These are phyloP conservation scores for Aspiorhynchus laticeps DNA, from an alignment of 2,113 vertebrate species.

Conservation along the genomic window DNA sequence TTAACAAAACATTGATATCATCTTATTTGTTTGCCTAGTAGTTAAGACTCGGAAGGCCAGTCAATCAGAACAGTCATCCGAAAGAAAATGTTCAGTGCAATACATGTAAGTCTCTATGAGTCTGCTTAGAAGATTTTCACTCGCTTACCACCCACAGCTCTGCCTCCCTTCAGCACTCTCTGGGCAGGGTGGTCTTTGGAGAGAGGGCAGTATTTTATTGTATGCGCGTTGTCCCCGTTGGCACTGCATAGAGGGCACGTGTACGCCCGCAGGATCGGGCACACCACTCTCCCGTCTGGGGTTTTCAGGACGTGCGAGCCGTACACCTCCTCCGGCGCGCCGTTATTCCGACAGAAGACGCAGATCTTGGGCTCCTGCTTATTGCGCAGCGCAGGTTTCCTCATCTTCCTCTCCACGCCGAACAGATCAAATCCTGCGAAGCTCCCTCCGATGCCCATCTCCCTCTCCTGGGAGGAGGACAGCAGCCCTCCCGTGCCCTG, in stretches of 20 bases:
- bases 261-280: slow-evolving; percentile 81
- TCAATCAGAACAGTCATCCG: slow-evolving; percentile 79
- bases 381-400: slow-evolving; percentile 71
- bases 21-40: slow-evolving; percentile 64
- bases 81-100: slow-evolving; percentile 81
- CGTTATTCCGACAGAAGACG: slow-evolving; percentile 85
- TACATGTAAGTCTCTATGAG: slow-evolving; percentile 65
- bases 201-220: slow-evolving; percentile 85
- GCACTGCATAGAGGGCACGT: slow-evolving; percentile 84
- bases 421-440: slow-evolving; percentile 77
- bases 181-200: slow-evolving; percentile 81
- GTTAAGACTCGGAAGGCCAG: slow-evolving; percentile 68
- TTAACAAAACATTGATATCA: slow-evolving; percentile 58
- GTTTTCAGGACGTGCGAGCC: slow-evolving; percentile 84
- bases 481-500: slow-evolving; percentile 63
- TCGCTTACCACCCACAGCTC: slow-evolving; percentile 82
- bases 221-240: slow-evolving; percentile 84
- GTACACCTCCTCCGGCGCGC: slow-evolving; percentile 82
- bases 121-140: slow-evolving; percentile 77
- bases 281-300: slow-evolving; percentile 81
- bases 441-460: slow-evolving; percentile 71
- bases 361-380: slow-evolving; percentile 84
- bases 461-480: slow-evolving; percentile 63
- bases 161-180: slow-evolving; percentile 79
- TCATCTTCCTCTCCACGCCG: slow-evolving; percentile 77